phyloP scores from a whole-genome alignment of 2,797 vertebrate species.

The Peromyscus nudipes region DNA sequence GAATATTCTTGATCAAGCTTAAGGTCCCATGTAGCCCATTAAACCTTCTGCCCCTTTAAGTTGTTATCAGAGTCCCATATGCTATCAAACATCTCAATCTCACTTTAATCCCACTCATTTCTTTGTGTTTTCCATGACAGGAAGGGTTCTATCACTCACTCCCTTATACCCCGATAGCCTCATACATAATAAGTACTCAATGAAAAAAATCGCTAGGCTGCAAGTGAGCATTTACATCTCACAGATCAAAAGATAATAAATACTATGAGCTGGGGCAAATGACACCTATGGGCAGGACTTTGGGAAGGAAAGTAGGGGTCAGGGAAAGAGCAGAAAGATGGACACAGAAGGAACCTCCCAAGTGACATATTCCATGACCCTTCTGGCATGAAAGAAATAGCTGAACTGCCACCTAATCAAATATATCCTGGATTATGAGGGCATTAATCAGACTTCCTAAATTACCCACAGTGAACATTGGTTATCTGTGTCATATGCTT shows the following conservation, averaged over 20 bases:
- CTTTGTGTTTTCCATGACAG: not conserved
- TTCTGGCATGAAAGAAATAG: not conserved
- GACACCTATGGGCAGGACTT: not conserved
- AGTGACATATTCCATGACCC: not conserved
- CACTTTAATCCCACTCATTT: not conserved
- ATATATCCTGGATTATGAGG: not conserved
- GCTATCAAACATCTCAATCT: not conserved
- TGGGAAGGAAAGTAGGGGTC: not conserved
- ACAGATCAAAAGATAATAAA: not conserved
- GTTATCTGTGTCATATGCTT: not conserved
- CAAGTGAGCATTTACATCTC: not conserved
- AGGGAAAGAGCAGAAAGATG: not conserved
- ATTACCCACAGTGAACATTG: not conserved
- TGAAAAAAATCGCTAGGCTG: not conserved
- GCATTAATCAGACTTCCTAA: not conserved
- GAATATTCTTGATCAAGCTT: not conserved
- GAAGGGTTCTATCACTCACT: not conserved
- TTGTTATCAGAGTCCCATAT: not conserved
- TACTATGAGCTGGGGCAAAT: not conserved
- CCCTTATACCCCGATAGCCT: not conserved
- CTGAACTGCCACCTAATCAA: not conserved
- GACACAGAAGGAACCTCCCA: not conserved
- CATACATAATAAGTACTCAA: not conserved
- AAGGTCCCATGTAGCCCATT: not conserved
- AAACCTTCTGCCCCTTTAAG: not conserved